Evolutionary conservation across 2,797 vertebrate genomes (phyloP).

Genomic region (Xenops minutus): DNA sequence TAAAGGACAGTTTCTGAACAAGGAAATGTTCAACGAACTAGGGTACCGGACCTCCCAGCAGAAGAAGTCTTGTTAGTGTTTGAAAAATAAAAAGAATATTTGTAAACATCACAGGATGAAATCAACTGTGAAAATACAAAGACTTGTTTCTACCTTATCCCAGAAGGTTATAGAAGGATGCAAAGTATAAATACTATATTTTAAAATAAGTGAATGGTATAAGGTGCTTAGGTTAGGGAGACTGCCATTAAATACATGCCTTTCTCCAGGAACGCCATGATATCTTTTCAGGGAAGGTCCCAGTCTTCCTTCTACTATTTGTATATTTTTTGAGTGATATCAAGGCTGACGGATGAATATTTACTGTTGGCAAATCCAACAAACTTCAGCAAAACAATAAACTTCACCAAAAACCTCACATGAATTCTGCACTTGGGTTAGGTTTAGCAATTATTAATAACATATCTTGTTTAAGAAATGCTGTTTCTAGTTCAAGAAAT

Average conservation of each 20-base stretch:
- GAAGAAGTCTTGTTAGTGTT: not conserved
- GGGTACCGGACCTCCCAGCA: not conserved
- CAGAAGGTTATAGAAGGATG: not conserved
- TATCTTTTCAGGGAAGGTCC: not conserved
- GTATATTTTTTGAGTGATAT: not conserved
- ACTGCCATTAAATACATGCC: not conserved
- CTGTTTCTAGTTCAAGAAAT: constrained; percentile 45
- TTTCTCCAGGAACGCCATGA: not conserved
- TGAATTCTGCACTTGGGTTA: not conserved
- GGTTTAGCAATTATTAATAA: constrained; percentile 47
- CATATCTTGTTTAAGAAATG: constrained; percentile 22
- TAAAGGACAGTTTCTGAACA: not conserved
- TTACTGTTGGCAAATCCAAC: not conserved
- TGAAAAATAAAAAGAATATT: not conserved
- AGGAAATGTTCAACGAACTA: not conserved
- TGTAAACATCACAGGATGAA: not conserved
- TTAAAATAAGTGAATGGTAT: not conserved
- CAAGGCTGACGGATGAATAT: not conserved
- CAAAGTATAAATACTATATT: not conserved
- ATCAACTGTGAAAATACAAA: not conserved
- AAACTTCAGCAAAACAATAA: constrained; percentile 2
- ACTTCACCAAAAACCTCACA: not conserved
- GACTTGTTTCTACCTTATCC: not conserved
- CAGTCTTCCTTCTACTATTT: not conserved
- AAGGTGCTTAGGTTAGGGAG: not conserved